A percentile compares a stretch with the other conserved stretches of the same genome.
These are phyloP conservation scores for Bombylius major DNA, from an alignment of 2,888 invertebrate species.

Conservation along the genomic window DNA sequence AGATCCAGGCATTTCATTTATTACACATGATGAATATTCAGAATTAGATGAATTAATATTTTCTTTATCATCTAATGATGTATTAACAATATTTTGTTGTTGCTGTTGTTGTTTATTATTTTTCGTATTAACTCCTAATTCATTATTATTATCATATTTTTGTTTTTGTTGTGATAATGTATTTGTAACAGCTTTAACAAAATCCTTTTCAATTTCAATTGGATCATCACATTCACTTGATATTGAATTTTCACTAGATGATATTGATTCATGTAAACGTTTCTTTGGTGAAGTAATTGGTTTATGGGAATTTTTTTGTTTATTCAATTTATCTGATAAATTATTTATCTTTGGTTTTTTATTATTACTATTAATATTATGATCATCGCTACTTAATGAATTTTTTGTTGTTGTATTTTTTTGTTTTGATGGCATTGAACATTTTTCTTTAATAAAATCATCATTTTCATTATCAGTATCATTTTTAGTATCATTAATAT, in stretches of 20 bases:
- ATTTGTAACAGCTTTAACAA: neutral
- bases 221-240: constrained; percentile 30
- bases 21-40: neutral
- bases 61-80: constrained; percentile 14
- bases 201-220: constrained; percentile 38
- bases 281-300: constrained; percentile 14
- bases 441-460: neutral
- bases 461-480: too few relatives aligned
- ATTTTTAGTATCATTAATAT: neutral
- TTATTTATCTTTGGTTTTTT: neutral
- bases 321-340: neutral
- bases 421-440: neutral
- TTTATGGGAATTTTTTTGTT: neutral
- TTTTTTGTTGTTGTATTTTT: too few relatives aligned
- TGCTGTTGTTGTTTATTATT: neutral
- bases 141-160: neutral
- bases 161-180: neutral
- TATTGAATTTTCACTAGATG: constrained; percentile 31
- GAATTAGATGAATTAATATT: constrained; percentile 9
- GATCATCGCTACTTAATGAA: too few relatives aligned
- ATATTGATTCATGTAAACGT: constrained; percentile 22
- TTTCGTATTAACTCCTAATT: neutral
- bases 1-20: constrained; percentile 49
- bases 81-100: neutral
- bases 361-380: neutral